Evolutionary conservation across 2,113 vertebrate species (phyloP), one percentile per base, ranked within the genome.

Genomic region (Lophura nycthemera): DNA sequence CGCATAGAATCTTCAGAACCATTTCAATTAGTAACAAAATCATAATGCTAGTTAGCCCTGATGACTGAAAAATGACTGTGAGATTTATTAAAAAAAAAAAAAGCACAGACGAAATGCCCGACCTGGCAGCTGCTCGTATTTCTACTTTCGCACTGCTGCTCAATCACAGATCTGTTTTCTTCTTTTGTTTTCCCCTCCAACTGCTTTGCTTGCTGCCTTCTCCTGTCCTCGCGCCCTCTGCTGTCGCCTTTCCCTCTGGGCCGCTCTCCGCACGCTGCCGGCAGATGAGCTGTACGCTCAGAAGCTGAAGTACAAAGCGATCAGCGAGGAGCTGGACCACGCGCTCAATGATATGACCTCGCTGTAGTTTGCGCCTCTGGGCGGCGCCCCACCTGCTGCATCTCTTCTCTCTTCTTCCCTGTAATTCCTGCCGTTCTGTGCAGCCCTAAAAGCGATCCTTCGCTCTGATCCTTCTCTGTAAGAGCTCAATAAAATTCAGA

Each of bases 231-330:
- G 13, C 2, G 2, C 95, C 96, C 93, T 89, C 78, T 70, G 5
- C 96, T 72, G 22, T 52, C 57, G 22, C 83, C 83, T 95, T 79
- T 70, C 20, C 22, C 86, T 93, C 72, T 29, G 69, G 34, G 30
- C 93, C 89, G 74, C 25, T 40, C 42, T 10, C 93, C 66, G 60
- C 92, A 4, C 90, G 69, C 88, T 61, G 92, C 89, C 93, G 9
- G 6, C 36, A 99, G 99, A 99, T 2, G 98, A 99, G 97, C 97
- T 99, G 36, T 99, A 99, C 11, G 97, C 98, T 95, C 98, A 99
- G 98, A 99, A 99, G 97, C 98, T 99, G 92, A 99, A 98, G 96
- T 98, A 97, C 97, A 99, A 99, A 97, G 98, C 98, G 20, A 98
- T 98, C 98, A 99, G 98, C 3, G 98, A 99, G 97, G 98, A 99